Evolutionary conservation across 2,888 invertebrate genomes (phyloP).

Genomic region (Pteria penguin): DNA sequence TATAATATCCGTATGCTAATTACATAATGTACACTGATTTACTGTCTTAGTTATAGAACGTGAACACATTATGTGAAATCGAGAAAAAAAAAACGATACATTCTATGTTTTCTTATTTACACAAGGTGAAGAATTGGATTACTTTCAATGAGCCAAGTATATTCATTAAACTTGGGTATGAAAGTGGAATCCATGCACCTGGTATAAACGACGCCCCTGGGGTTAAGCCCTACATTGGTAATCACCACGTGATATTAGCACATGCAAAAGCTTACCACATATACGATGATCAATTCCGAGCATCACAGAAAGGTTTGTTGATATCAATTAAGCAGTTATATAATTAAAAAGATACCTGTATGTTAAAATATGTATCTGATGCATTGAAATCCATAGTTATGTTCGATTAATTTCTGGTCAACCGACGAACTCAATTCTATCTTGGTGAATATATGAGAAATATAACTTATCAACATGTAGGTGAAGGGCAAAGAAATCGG

Average conservation of each 20-base stretch:
- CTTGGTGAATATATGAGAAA: no score
- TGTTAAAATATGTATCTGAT: no score
- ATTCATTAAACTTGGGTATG: conserved; percentile 61
- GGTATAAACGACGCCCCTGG: conserved; percentile 57
- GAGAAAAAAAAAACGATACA: neutral
- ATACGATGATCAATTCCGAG: conserved; percentile 62
- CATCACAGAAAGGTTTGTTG: conserved; percentile 62
- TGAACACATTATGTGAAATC: neutral
- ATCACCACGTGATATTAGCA: conserved; percentile 84
- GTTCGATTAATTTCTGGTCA: no score
- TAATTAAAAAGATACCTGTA: no score
- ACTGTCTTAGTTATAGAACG: neutral
- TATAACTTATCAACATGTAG: no score
- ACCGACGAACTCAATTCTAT: no score
- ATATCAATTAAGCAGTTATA: neutral
- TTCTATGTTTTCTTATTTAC: no score
- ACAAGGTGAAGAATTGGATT: conserved; percentile 84
- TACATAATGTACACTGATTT: no score
- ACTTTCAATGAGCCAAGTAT: conserved; percentile 87
- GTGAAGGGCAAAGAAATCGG: no score
- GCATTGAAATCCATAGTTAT: no score
- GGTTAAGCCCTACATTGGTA: conserved; percentile 83
- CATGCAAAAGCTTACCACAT: conserved; percentile 85
- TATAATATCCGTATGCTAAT: no score
- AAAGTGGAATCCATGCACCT: conserved; percentile 62